These are phyloP conservation scores for Premnoplex brunnescens DNA, from an alignment of 2,797 vertebrate genomes.

Conservation along the genomic window DNA sequence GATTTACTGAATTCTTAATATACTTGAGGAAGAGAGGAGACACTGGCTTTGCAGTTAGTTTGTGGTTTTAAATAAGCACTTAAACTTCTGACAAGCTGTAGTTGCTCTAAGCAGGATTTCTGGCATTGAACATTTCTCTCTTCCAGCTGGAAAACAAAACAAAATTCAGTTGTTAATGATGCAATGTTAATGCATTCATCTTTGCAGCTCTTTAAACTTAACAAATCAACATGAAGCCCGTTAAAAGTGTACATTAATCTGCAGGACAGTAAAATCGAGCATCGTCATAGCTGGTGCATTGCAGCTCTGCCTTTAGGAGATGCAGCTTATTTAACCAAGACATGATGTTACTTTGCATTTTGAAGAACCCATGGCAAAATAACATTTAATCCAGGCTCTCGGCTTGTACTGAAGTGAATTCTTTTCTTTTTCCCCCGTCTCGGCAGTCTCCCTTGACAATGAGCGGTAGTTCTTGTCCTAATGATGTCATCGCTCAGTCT, in stretches of 20 bases:
- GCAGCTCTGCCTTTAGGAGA: conserved; percentile 24
- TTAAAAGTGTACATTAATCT: neutral
- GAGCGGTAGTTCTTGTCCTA: neutral
- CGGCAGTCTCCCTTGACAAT: neutral
- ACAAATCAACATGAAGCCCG: neutral
- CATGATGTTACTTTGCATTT: neutral
- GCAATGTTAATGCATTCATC: neutral
- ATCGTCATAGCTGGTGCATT: neutral
- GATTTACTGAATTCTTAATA: neutral
- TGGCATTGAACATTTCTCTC: neutral
- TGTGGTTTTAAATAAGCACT: conserved; percentile 3
- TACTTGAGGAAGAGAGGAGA: neutral
- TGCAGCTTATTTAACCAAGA: neutral
- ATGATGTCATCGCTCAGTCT: neutral
- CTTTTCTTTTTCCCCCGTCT: accelerated
- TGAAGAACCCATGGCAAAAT: neutral
- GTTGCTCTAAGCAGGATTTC: conserved; percentile 1
- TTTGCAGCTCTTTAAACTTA: neutral
- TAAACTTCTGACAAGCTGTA: conserved; percentile 22
- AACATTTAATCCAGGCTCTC: neutral
- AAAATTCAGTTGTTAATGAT: neutral
- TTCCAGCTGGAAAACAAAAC: neutral
- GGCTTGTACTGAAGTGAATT: neutral
- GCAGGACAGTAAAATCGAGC: neutral
- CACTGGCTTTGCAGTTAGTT: neutral